Conservation (phyloP, 2,113 vertebrate genomes). For the Stercorarius parasiticus region DNA sequence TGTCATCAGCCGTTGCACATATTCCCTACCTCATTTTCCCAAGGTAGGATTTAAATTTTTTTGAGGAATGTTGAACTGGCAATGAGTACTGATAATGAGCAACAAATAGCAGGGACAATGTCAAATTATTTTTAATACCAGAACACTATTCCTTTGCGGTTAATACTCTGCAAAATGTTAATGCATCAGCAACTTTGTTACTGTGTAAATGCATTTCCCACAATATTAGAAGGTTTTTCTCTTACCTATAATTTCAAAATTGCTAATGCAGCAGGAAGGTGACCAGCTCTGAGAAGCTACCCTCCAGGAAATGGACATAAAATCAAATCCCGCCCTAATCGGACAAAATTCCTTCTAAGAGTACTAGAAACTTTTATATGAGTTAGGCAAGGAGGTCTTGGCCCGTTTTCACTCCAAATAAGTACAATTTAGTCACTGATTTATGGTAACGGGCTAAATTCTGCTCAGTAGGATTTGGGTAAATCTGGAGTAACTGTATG, state of each 20-base stretch:
- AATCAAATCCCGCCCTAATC: neutral
- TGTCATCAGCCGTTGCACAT: slow-evolving; percentile 62
- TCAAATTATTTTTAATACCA: slow-evolving; percentile 62
- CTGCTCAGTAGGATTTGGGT: neutral
- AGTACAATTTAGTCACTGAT: neutral
- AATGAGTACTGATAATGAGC: slow-evolving; percentile 53
- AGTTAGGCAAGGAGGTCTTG: neutral
- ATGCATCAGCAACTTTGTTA: slow-evolving; percentile 59
- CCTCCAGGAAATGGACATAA: neutral
- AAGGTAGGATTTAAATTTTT: slow-evolving; percentile 69
- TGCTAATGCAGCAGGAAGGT: neutral
- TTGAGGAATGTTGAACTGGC: slow-evolving; percentile 70
- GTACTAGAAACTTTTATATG: neutral
- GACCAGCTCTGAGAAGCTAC: neutral
- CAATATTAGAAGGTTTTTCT: neutral
- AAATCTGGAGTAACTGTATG: neutral
- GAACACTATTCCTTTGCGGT: slow-evolving; percentile 43
- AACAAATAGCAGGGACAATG: slow-evolving; percentile 48
- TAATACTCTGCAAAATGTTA: slow-evolving; percentile 51
- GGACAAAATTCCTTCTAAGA: neutral
- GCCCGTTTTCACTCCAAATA: neutral
- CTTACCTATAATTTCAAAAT: slow-evolving; percentile 43
- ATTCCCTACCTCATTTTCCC: slow-evolving; percentile 71
- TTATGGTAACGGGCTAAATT: neutral
- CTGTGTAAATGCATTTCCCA: slow-evolving; percentile 25